phyloP scores from a whole-genome alignment of 1,140 invertebrate genomes.

The Orchestia grillus region DNA sequence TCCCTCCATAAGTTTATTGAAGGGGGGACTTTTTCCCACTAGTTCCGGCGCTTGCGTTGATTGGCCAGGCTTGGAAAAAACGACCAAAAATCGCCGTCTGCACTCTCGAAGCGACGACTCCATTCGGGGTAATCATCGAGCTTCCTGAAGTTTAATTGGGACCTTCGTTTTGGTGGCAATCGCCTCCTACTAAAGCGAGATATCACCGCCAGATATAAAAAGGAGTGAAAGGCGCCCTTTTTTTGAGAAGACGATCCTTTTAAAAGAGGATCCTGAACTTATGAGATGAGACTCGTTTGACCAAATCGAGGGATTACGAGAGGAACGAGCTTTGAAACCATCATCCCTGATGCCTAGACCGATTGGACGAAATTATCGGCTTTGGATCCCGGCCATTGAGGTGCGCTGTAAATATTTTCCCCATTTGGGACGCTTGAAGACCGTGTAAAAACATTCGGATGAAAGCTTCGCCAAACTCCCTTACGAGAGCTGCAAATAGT shows the following conservation, averaged over 20 bases:
- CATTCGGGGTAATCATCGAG: slow-evolving; percentile 23
- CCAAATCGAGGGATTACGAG: slow-evolving; percentile 7
- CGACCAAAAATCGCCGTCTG: slow-evolving; percentile 10
- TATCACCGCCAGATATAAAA: slow-evolving; percentile 26
- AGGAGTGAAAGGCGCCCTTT: not conserved
- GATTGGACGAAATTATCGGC: not conserved
- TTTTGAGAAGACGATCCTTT: slow-evolving; percentile 12
- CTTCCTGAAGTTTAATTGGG: slow-evolving; percentile 43
- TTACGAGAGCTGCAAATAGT: not conserved
- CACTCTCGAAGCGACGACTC: slow-evolving; percentile 28
- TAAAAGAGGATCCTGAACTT: slow-evolving; percentile 29
- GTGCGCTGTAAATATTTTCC: not conserved
- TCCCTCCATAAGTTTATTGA: slow-evolving; percentile 17
- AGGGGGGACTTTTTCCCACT: slow-evolving; percentile 1
- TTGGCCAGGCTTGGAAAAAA: slow-evolving; percentile 2
- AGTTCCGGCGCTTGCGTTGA: slow-evolving; percentile 1
- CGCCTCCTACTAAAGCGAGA: slow-evolving; percentile 29
- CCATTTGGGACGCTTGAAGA: not conserved
- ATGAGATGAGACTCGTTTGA: slow-evolving; percentile 21
- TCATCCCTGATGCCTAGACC: not conserved
- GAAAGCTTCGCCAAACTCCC: not conserved
- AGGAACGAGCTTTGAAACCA: not conserved
- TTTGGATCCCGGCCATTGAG: not conserved
- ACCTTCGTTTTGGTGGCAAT: slow-evolving; percentile 40
- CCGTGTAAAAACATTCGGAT: not conserved